These are phyloP conservation scores for Dasyornis broadbenti DNA, from an alignment of 2,113 vertebrate species.

Conservation along the genomic window DNA sequence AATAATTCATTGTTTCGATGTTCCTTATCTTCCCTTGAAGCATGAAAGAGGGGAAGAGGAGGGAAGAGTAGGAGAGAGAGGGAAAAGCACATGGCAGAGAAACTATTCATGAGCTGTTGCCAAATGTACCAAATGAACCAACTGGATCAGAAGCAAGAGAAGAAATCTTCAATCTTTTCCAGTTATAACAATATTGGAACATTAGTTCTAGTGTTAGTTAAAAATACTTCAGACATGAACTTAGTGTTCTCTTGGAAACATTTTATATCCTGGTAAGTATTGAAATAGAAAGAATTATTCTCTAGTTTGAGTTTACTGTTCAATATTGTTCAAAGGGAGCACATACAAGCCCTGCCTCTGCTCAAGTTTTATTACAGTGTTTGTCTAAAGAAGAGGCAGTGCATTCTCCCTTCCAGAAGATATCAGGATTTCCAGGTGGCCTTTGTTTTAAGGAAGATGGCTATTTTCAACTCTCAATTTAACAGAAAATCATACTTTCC, in stretches of 20 bases:
- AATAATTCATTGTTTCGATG: not conserved
- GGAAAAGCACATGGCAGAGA: not conserved
- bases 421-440: not conserved
- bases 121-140: not conserved
- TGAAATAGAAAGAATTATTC: not conserved
- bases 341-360: not conserved
- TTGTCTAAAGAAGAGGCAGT: not conserved
- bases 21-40: not conserved
- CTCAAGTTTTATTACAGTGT: not conserved
- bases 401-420: not conserved
- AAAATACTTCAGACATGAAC: not conserved
- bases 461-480: not conserved
- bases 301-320: not conserved
- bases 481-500: not conserved
- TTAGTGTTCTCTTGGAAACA: not conserved
- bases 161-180: not conserved
- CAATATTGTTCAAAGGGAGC: not conserved
- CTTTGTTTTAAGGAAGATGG: not conserved
- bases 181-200: not conserved
- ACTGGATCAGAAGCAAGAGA: not conserved
- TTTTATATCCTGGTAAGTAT: not conserved
- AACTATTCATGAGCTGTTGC: not conserved
- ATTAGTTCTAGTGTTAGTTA: not conserved
- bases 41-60: not conserved
- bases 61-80: not conserved